Conservation (phyloP, 2,113 vertebrate genomes). For the Cacatua alba region DNA sequence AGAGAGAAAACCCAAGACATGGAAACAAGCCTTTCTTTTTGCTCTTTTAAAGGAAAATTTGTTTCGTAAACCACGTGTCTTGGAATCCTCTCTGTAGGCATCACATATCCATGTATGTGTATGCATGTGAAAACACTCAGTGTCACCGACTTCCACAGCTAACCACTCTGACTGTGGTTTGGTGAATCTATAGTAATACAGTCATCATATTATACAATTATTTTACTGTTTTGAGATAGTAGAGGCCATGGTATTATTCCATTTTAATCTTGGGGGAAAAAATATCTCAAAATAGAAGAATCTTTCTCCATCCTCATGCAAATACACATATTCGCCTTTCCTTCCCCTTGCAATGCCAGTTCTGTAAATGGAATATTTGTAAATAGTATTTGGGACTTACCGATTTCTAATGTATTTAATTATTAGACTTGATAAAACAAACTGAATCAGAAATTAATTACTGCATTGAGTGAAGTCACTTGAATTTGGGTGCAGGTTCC, state of each 20-base stretch:
- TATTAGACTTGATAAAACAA: background rate
- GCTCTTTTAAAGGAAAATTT: background rate
- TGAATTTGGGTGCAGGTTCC: background rate
- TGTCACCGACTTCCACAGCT: fast-evolving
- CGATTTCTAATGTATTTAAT: background rate
- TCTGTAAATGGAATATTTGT: background rate
- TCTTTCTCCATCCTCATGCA: background rate
- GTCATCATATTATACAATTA: background rate
- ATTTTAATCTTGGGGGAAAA: background rate
- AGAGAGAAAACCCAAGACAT: background rate
- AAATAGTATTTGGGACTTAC: background rate
- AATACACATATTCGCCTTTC: background rate
- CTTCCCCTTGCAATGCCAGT: background rate
- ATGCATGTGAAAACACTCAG: background rate
- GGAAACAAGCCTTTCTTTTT: background rate
- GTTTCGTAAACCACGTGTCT: background rate
- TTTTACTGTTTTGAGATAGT: background rate
- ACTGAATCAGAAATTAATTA: background rate
- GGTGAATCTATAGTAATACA: background rate
- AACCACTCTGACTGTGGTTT: background rate
- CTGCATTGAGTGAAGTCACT: background rate
- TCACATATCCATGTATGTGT: background rate
- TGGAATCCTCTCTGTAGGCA: background rate
- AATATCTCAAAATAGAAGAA: background rate
- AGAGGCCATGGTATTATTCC: background rate